Evolutionary conservation across 2,888 invertebrate species (phyloP).

Genomic region (Lottia scabra): DNA sequence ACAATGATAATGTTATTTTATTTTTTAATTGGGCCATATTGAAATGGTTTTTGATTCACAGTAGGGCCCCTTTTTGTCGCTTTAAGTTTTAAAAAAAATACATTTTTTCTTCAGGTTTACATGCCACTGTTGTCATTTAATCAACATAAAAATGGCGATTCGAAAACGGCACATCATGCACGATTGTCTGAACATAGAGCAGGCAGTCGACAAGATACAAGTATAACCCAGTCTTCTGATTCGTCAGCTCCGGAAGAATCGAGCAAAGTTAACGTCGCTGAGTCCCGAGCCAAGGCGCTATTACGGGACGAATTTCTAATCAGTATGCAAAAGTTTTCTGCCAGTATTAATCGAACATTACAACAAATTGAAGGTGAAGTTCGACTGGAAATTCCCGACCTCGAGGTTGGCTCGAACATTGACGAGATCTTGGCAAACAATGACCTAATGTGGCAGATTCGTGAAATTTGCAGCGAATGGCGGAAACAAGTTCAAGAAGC

Average conservation of each 20-base stretch:
- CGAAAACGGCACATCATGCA: conserved; percentile 16
- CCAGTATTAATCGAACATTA: conserved; percentile 76
- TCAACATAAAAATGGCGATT: conserved; percentile 59
- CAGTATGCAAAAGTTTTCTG: conserved; percentile 73
- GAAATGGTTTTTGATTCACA: too few species aligned
- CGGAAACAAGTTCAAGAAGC: conserved; percentile 69
- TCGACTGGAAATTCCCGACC: conserved; percentile 68
- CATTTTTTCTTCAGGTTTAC: conserved; percentile 58
- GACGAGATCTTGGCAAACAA: conserved; percentile 66
- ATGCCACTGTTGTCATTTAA: conserved; percentile 67
- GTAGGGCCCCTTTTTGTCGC: too few species aligned
- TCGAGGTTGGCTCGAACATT: conserved; percentile 61
- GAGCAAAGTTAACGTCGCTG: conserved; percentile 50
- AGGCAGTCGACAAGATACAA: conserved; percentile 44
- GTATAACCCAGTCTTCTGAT: conserved; percentile 33
- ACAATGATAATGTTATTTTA: too few species aligned
- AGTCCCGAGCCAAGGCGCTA: conserved; percentile 62
- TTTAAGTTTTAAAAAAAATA: too few species aligned
- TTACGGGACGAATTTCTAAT: conserved; percentile 72
- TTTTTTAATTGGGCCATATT: too few species aligned
- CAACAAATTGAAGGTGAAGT: conserved; percentile 83
- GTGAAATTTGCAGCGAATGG: conserved; percentile 73
- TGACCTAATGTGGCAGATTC: conserved; percentile 71
- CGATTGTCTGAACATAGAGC: conserved; percentile 31
- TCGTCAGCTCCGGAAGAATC: conserved; percentile 25